Conservation (phyloP, 2,113 vertebrate species). For the Stegastes partitus region DNA sequence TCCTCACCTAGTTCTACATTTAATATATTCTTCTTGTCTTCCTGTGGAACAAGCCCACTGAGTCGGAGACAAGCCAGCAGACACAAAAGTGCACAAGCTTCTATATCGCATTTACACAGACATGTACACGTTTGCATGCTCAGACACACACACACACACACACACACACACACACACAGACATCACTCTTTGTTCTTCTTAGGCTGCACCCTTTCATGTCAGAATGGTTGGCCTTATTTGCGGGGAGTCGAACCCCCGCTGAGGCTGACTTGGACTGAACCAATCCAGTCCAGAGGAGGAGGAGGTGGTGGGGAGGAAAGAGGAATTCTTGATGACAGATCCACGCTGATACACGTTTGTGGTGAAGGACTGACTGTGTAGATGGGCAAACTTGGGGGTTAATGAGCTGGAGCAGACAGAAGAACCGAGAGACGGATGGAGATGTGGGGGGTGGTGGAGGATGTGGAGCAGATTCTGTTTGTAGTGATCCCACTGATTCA, state of each 20-base stretch:
- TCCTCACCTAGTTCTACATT: background rate
- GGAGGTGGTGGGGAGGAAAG: slow-evolving; percentile 5
- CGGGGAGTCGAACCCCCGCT: slow-evolving; percentile 57
- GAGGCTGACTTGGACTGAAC: slow-evolving; percentile 53
- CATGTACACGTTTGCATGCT: background rate
- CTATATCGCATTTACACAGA: slow-evolving; percentile 14
- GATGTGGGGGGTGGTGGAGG: slow-evolving; percentile 23
- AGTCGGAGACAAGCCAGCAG: slow-evolving; percentile 10
- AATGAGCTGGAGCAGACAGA: slow-evolving; percentile 63
- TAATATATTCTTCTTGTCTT: background rate
- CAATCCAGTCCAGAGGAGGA: slow-evolving; percentile 30
- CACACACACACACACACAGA: slow-evolving; percentile 7
- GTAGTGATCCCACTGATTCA: slow-evolving; percentile 61
- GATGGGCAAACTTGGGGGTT: slow-evolving; percentile 51
- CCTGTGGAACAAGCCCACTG: slow-evolving; percentile 12
- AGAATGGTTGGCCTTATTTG: slow-evolving; percentile 72
- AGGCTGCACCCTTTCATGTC: slow-evolving; percentile 68
- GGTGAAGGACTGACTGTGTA: slow-evolving; percentile 37
- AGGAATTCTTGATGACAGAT: slow-evolving; percentile 56
- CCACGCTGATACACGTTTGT: slow-evolving; percentile 56
- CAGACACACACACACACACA: background rate
- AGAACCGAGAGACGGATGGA: slow-evolving; percentile 7
- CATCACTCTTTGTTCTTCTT: slow-evolving; percentile 57
- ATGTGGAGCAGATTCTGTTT: slow-evolving; percentile 34
- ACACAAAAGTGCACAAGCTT: background rate